Evolutionary conservation across 2,113 vertebrate genomes (phyloP).

Genomic region (Muscicapa adusta): DNA sequence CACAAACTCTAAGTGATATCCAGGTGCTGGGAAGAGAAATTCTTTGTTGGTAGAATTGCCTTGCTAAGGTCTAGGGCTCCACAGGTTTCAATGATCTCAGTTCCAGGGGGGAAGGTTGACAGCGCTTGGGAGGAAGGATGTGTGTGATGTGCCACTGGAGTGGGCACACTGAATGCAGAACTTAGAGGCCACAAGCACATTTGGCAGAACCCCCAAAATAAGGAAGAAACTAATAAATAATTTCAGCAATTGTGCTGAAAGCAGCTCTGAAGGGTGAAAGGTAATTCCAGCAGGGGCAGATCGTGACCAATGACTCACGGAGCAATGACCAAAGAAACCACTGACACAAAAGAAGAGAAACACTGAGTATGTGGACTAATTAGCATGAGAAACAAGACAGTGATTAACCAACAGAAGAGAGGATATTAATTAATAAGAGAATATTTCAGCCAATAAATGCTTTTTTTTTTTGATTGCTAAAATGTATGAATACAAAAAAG

Average conservation of each 20-base stretch:
- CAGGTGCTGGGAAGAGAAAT: not conserved
- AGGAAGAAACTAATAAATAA: not conserved
- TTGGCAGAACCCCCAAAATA: not conserved
- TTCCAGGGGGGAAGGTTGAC: not conserved
- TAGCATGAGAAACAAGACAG: not conserved
- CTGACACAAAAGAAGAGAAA: not conserved
- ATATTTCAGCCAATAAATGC: not conserved
- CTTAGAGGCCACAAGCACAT: not conserved
- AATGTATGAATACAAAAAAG: not conserved
- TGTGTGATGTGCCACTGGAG: not conserved
- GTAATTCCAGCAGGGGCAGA: too few relatives aligned
- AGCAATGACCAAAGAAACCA: not conserved
- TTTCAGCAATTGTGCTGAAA: not conserved
- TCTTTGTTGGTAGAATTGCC: too few relatives aligned
- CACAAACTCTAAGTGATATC: not conserved
- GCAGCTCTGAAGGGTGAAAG: not conserved
- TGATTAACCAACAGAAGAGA: not conserved
- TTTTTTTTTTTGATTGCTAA: not conserved
- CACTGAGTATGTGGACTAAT: not conserved
- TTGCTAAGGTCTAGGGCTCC: not conserved
- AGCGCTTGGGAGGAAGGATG: not conserved
- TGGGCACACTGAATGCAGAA: not conserved
- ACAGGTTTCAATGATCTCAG: not conserved
- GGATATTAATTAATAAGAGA: not conserved
- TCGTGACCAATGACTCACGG: fast-evolving